A percentile compares a stretch with the other conserved stretches of the same genome.
These are phyloP conservation scores for Pica pica DNA, from an alignment of 2,113 vertebrate genomes.

Conservation along the genomic window DNA sequence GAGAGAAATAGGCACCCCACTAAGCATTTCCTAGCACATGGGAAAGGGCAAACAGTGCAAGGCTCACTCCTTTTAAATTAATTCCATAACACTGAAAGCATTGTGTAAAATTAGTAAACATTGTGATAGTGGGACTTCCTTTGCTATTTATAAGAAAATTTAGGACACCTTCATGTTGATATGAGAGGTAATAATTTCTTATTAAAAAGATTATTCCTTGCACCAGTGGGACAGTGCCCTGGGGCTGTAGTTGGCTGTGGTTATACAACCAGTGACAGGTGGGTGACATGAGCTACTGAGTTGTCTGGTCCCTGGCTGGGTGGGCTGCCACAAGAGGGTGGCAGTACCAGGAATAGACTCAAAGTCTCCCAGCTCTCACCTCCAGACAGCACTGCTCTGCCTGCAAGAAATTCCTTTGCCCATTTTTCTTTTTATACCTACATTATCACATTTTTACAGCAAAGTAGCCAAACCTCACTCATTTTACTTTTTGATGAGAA, in stretches of 20 bases:
- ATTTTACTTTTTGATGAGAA: background rate
- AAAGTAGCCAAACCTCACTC: background rate
- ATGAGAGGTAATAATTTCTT: background rate
- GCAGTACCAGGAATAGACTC: background rate
- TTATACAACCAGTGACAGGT: background rate
- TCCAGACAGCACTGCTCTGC: background rate
- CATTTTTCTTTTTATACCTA: background rate
- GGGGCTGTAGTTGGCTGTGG: background rate
- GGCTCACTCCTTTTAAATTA: background rate
- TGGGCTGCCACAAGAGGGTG: background rate
- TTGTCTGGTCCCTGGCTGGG: background rate
- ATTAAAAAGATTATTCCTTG: background rate
- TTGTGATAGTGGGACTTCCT: background rate
- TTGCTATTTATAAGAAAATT: background rate
- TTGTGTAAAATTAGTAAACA: background rate
- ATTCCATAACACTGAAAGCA: background rate
- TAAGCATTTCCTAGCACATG: background rate
- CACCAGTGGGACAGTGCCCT: accelerated
- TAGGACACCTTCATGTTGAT: background rate
- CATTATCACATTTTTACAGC: background rate
- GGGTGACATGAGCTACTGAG: background rate
- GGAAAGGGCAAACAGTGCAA: background rate
- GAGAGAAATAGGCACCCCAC: background rate
- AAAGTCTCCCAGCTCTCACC: background rate
- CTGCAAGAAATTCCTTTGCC: background rate